These are phyloP conservation scores for Psophia crepitans DNA, from an alignment of 2,113 vertebrate genomes.

Conservation along the genomic window DNA sequence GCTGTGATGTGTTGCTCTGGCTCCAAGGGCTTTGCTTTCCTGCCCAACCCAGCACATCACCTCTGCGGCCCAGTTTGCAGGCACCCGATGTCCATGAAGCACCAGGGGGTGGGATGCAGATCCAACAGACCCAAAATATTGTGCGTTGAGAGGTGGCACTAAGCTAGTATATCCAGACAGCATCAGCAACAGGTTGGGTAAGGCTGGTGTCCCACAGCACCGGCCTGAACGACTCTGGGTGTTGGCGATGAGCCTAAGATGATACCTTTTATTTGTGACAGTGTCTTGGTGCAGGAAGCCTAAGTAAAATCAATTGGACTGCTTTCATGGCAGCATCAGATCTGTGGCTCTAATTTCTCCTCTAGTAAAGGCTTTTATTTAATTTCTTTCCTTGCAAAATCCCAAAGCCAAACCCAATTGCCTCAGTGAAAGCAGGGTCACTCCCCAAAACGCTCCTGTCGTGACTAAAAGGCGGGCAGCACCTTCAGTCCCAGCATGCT, in stretches of 20 bases:
- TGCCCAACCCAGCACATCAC: background rate
- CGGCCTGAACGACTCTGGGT: fast-evolving
- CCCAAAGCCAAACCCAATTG: background rate
- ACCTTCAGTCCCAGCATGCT: background rate
- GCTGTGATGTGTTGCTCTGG: background rate
- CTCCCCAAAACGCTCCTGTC: too few species aligned
- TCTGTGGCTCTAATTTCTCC: background rate
- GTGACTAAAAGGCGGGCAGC: background rate
- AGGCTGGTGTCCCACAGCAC: background rate
- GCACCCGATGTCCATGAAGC: background rate
- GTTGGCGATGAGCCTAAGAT: background rate
- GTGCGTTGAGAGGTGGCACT: background rate
- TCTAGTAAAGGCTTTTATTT: background rate
- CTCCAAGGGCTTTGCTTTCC: background rate
- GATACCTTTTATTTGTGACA: background rate
- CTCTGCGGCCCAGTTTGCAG: background rate
- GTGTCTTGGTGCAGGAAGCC: background rate
- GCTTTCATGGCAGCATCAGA: background rate
- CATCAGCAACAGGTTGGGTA: background rate
- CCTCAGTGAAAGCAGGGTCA: background rate
- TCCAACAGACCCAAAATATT: background rate
- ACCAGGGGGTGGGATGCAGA: background rate
- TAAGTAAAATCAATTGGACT: background rate
- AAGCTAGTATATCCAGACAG: background rate
- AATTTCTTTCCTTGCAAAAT: background rate